Conservation (phyloP, 2,888 invertebrate species). For the Melangyna quadrimaculata region DNA sequence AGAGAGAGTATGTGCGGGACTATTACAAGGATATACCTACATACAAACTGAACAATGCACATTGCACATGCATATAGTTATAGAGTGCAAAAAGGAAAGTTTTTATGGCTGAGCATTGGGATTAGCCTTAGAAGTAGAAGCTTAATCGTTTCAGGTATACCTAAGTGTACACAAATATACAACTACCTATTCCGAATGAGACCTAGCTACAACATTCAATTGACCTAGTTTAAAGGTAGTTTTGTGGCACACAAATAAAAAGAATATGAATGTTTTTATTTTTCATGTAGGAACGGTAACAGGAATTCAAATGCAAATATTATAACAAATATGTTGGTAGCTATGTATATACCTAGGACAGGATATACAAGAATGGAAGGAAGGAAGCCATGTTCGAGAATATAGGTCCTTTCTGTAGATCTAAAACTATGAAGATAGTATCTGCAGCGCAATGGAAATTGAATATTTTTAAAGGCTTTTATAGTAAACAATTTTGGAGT, state of each 20-base stretch:
- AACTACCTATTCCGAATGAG: background rate
- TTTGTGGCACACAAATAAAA: conserved; percentile 31
- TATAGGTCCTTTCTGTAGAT: conserved; percentile 5
- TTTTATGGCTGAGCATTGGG: conserved; percentile 57
- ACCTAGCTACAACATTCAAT: conserved; percentile 28
- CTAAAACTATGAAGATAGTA: background rate
- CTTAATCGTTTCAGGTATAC: conserved; percentile 9
- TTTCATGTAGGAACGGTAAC: conserved; percentile 9
- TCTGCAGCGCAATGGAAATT: conserved; percentile 47
- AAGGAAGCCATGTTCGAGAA: background rate
- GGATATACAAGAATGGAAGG: conserved; percentile 18
- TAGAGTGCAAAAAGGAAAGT: conserved; percentile 46
- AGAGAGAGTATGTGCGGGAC: conserved; percentile 3
- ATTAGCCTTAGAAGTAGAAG: conserved; percentile 41
- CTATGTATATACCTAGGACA: background rate
- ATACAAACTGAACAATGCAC: background rate
- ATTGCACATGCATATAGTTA: background rate
- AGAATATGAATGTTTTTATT: conserved; percentile 33
- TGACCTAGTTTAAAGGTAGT: conserved; percentile 54
- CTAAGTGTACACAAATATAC: background rate
- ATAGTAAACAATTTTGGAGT: background rate
- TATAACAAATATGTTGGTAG: background rate
- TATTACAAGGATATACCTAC: conserved; percentile 39
- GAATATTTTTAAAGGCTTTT: conserved; percentile 24
- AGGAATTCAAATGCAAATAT: conserved; percentile 51